Conservation (phyloP, 2,888 invertebrate species). For the Boloria selene region DNA sequence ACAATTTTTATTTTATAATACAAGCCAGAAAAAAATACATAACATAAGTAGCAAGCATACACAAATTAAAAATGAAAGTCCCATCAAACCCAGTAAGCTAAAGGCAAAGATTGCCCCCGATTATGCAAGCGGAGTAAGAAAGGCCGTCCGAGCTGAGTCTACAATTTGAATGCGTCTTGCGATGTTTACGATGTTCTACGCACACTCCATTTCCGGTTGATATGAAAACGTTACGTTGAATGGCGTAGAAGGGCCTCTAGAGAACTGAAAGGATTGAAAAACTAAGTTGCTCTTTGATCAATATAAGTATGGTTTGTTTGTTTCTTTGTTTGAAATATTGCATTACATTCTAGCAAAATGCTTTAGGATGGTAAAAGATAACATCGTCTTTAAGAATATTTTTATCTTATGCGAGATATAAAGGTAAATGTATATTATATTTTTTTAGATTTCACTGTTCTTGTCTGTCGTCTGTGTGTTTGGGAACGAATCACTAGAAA, state of each 20-base stretch:
- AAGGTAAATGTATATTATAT: no score
- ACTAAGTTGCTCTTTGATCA: slow-evolving; percentile 42
- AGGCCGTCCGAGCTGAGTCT: slow-evolving; percentile 50
- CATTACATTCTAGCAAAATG: neutral
- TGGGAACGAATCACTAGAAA: no score
- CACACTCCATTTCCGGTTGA: slow-evolving; percentile 72
- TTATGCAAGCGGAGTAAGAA: slow-evolving; percentile 60
- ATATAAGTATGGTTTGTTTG: slow-evolving; percentile 22
- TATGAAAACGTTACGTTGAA: slow-evolving; percentile 65
- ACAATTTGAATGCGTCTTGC: slow-evolving; percentile 72
- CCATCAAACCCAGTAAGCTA: slow-evolving; percentile 33
- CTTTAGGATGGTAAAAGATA: neutral
- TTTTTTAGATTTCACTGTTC: no score
- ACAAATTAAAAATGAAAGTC: slow-evolving; percentile 28
- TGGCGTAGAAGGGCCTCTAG: slow-evolving; percentile 33
- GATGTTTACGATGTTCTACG: slow-evolving; percentile 67
- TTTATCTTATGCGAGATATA: neutral
- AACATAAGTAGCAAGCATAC: neutral
- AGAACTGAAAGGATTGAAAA: slow-evolving; percentile 39
- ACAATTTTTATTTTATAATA: neutral
- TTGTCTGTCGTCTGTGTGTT: no score
- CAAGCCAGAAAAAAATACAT: neutral
- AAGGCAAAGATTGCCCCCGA: slow-evolving; percentile 56
- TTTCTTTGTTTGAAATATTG: neutral
- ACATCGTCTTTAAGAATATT: neutral